Conservation (phyloP, 1,140 invertebrate genomes). For the Tenebrio molitor region DNA sequence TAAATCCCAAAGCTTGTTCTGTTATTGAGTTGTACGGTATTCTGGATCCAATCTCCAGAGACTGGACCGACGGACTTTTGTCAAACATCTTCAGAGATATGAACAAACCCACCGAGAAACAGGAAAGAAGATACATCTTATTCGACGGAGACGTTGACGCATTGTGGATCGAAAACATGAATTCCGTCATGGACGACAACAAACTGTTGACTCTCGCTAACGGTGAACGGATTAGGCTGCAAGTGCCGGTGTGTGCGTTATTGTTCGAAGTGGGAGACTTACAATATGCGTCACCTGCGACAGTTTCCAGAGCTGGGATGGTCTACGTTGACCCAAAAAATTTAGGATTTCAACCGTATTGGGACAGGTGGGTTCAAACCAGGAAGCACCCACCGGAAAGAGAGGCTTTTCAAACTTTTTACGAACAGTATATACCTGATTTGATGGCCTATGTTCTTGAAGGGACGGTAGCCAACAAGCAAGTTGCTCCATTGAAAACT, state of each 20-base stretch:
- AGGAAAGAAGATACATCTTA: slow-evolving; percentile 84
- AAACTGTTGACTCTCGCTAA: slow-evolving; percentile 90
- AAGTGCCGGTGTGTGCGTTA: slow-evolving; percentile 83
- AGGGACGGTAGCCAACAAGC: slow-evolving; percentile 80
- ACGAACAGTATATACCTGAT: slow-evolving; percentile 80
- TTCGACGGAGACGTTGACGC: slow-evolving; percentile 96
- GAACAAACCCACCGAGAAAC: slow-evolving; percentile 80
- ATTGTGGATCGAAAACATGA: slow-evolving; percentile 96
- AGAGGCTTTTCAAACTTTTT: slow-evolving; percentile 72
- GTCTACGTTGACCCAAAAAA: slow-evolving; percentile 94
- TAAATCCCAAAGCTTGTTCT: slow-evolving; percentile 90
- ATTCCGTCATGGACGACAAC: slow-evolving; percentile 97
- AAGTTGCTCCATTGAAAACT: slow-evolving; percentile 80
- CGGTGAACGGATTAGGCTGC: slow-evolving; percentile 88
- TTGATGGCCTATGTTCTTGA: slow-evolving; percentile 82
- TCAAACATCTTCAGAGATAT: slow-evolving; percentile 93
- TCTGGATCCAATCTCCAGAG: slow-evolving; percentile 84
- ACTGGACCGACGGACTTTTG: slow-evolving; percentile 93
- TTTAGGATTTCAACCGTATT: slow-evolving; percentile 87
- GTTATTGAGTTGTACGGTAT: slow-evolving; percentile 93
- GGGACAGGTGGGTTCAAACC: slow-evolving; percentile 82
- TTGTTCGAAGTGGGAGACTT: slow-evolving; percentile 93
- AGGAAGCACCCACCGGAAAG: slow-evolving; percentile 69
- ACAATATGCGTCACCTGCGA: slow-evolving; percentile 91
- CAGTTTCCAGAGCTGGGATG: slow-evolving; percentile 92